These are phyloP conservation scores for Pseudomyrmex flavicornis DNA, from an alignment of 1,140 invertebrate genomes.

Conservation along the genomic window DNA sequence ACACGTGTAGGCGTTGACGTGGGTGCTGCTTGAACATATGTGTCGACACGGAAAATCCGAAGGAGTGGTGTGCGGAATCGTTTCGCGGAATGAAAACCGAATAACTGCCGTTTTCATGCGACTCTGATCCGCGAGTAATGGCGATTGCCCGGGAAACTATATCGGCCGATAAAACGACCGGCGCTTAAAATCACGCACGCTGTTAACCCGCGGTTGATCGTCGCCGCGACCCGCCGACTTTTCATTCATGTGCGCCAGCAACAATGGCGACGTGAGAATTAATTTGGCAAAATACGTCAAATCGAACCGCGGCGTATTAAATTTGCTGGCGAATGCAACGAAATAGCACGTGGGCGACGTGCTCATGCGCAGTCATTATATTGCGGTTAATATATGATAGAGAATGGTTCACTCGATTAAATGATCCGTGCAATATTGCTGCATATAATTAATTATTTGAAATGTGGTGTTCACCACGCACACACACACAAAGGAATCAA, in stretches of 20 bases:
- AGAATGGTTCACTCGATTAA: background rate
- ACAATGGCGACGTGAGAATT: constrained; percentile 30
- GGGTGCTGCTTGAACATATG: background rate
- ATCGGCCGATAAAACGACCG: constrained; percentile 14
- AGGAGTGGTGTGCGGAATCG: constrained; percentile 25
- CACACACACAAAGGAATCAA: too few relatives aligned
- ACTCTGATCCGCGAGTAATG: constrained; percentile 17
- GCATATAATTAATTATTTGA: background rate
- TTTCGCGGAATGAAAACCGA: constrained; percentile 54
- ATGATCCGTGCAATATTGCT: background rate
- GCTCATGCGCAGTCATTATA: background rate
- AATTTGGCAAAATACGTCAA: constrained; percentile 44
- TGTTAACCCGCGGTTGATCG: constrained; percentile 29
- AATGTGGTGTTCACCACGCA: background rate
- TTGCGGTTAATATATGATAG: background rate
- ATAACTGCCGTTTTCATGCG: constrained; percentile 32
- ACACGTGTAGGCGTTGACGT: constrained; percentile 30
- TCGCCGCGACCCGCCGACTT: constrained; percentile 52
- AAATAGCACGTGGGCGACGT: constrained; percentile 35
- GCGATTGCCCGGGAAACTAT: constrained; percentile 43
- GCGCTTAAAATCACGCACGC: constrained; percentile 39
- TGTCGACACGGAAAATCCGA: constrained; percentile 1
- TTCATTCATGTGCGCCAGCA: constrained; percentile 40
- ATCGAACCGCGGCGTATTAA: constrained; percentile 25
- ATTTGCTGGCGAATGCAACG: constrained; percentile 10